Conservation (phyloP, 2,888 invertebrate genomes). For the Tinea pellionella region DNA sequence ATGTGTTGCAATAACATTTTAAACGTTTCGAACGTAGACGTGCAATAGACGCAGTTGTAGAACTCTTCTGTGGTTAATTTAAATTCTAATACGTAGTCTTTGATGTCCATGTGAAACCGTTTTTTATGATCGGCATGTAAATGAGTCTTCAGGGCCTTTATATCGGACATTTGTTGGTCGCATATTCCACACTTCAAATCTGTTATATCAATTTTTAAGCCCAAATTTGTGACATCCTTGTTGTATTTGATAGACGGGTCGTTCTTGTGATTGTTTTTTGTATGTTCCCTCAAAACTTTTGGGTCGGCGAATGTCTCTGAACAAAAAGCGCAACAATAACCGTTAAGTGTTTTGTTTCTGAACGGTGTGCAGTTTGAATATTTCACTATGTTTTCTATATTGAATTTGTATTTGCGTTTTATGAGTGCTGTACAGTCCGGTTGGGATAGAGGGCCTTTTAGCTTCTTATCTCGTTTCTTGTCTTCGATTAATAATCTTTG, state of each 20-base stretch:
- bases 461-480: neutral
- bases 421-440: neutral
- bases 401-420: constrained; percentile 34
- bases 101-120: constrained; percentile 37
- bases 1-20: constrained; percentile 58
- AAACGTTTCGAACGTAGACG: constrained; percentile 48
- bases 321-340: constrained; percentile 47
- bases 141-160: constrained; percentile 34
- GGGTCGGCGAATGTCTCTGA: constrained; percentile 41
- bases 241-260: constrained; percentile 1
- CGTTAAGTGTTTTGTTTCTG: constrained; percentile 42
- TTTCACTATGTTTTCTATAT: constrained; percentile 43
- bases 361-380: constrained; percentile 56
- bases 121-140: constrained; percentile 35
- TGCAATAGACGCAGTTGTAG: constrained; percentile 45
- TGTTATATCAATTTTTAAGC: constrained; percentile 37
- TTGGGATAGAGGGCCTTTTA: neutral
- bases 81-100: constrained; percentile 48
- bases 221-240: constrained; percentile 1
- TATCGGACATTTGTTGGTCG: constrained; percentile 26
- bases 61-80: constrained; percentile 46
- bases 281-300: constrained; percentile 27
- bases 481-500: neutral
- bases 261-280: neutral
- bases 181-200: constrained; percentile 38